Evolutionary conservation across 1,140 invertebrate genomes (phyloP).

Genomic region (Habropoda laboriosa): DNA sequence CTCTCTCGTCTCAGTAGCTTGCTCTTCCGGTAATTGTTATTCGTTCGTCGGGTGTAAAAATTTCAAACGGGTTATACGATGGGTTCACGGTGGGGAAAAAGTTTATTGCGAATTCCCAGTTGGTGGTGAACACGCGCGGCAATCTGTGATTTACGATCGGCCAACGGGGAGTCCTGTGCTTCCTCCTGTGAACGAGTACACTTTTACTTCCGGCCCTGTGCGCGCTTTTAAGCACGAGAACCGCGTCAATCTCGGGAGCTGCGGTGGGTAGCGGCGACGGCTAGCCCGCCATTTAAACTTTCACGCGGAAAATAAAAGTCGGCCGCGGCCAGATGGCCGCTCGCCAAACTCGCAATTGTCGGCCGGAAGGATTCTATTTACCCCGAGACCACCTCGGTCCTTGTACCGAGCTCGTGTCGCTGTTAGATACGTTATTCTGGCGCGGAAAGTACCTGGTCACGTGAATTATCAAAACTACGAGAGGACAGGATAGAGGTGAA

Average conservation of each 20-base stretch:
- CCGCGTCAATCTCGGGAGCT: conserved; percentile 52
- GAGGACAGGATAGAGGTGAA: no score
- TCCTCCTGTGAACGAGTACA: conserved; percentile 41
- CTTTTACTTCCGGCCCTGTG: conserved; percentile 46
- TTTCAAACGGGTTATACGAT: conserved; percentile 19
- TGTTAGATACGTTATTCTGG: neutral
- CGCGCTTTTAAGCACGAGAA: conserved; percentile 51
- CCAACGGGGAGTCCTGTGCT: conserved; percentile 11
- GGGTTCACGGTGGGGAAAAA: neutral
- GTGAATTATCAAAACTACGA: no score
- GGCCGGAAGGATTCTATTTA: conserved; percentile 62
- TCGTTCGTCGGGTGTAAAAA: neutral
- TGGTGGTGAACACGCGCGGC: conserved; percentile 3
- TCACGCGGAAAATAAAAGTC: conserved; percentile 64
- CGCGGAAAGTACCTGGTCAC: no score
- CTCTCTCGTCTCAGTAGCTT: neutral
- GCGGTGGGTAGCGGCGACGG: conserved; percentile 1
- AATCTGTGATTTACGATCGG: conserved; percentile 57
- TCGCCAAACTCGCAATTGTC: conserved; percentile 64
- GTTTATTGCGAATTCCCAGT: conserved; percentile 15
- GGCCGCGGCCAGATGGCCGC: conserved; percentile 56
- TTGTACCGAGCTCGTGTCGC: conserved; percentile 18
- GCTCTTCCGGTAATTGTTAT: conserved; percentile 27
- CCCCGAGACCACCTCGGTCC: conserved; percentile 21
- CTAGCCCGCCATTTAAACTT: conserved; percentile 62